These are phyloP conservation scores for Idaea biselata DNA, from an alignment of 2,888 invertebrate species.

Conservation along the genomic window DNA sequence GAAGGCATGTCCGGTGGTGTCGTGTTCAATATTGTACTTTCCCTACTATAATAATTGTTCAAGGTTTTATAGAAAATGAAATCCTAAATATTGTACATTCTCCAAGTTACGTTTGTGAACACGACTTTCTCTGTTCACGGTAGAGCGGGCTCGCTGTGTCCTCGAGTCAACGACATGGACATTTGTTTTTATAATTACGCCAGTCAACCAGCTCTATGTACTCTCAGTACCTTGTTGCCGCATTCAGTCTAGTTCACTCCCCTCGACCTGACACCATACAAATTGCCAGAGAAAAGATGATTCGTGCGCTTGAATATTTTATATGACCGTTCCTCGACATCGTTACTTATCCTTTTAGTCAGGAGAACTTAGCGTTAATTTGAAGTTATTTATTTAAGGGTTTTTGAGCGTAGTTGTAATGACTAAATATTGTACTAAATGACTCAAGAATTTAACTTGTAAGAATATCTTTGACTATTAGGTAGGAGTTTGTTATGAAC, in stretches of 20 bases:
- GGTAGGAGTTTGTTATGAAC: no score
- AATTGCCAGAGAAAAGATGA: conserved; percentile 37
- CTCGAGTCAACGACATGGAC: conserved; percentile 52
- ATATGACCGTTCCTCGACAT: conserved; percentile 13
- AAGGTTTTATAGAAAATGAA: conserved; percentile 58
- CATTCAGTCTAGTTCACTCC: conserved; percentile 37
- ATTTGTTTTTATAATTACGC: conserved; percentile 46
- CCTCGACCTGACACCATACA: conserved; percentile 37
- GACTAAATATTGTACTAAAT: background rate
- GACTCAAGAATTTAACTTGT: no score
- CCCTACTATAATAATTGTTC: conserved; percentile 38
- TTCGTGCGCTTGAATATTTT: conserved; percentile 33
- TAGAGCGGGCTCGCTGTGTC: conserved; percentile 44
- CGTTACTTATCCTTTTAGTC: background rate
- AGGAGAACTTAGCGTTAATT: background rate
- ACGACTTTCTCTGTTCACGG: conserved; percentile 67
- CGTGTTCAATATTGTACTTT: conserved; percentile 28
- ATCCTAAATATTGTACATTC: conserved; percentile 54
- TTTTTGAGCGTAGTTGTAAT: background rate
- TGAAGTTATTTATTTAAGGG: background rate
- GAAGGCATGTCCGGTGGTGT: conserved; percentile 19
- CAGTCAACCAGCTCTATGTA: conserved; percentile 31
- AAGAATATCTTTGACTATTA: no score
- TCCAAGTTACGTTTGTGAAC: conserved; percentile 40
- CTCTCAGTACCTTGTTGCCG: conserved; percentile 34